Percentiles rank a stretch among this genome's conserved stretches.
phyloP scores from a whole-genome alignment of 2,888 invertebrate genomes.

The Amiota mariae region DNA sequence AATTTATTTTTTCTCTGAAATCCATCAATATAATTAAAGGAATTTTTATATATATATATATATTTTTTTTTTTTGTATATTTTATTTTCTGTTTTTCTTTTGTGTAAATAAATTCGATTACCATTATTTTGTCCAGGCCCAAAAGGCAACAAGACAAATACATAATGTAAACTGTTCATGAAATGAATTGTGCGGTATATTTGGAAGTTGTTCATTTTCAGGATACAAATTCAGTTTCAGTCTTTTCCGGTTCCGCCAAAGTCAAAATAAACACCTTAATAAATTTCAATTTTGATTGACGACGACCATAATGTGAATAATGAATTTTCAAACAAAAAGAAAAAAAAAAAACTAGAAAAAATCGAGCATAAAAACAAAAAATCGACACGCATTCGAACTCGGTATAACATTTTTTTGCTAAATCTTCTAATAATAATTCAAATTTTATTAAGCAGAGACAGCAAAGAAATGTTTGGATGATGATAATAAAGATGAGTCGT shows the following conservation, averaged over 20 bases:
- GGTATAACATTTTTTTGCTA: conserved; percentile 71
- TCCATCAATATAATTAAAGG: no score
- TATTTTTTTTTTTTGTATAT: background rate
- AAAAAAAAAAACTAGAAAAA: conserved; percentile 34
- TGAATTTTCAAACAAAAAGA: background rate
- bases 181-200: conserved; percentile 54
- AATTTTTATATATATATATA: background rate
- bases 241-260: background rate
- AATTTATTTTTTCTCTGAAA: no score
- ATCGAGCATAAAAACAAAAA: conserved; percentile 55
- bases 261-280: background rate
- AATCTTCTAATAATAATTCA: conserved; percentile 59
- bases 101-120: conserved; percentile 32
- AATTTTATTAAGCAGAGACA: conserved; percentile 59
- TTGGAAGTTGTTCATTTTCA: conserved; percentile 25
- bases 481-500: conserved; percentile 52
- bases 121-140: conserved; percentile 50
- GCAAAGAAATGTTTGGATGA: conserved; percentile 67
- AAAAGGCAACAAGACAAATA: conserved; percentile 35
- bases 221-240: background rate
- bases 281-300: conserved; percentile 39
- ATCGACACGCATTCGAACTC: conserved; percentile 71
- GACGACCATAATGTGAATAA: conserved; percentile 34
- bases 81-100: background rate
- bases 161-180: background rate